A percentile compares a stretch with the other conserved stretches of the same genome.
phyloP scores from a whole-genome alignment of 1,140 invertebrate genomes.

The Myzus persicae region DNA sequence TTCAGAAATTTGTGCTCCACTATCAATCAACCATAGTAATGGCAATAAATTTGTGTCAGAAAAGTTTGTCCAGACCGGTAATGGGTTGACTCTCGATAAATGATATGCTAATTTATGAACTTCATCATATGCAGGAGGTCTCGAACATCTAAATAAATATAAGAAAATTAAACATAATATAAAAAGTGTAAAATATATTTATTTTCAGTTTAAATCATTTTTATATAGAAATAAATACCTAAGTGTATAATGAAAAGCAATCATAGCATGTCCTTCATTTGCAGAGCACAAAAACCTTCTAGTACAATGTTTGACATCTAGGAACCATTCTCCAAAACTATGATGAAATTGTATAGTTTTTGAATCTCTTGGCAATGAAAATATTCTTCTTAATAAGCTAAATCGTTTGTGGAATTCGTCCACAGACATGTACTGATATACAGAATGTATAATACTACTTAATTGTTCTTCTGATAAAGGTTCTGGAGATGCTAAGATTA shows the following conservation, averaged over 20 bases:
- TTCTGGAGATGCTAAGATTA: conserved; percentile 84
- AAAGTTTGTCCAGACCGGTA: conserved; percentile 45
- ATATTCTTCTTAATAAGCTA: conserved; percentile 79
- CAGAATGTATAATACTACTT: conserved; percentile 81
- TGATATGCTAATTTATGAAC: conserved; percentile 39
- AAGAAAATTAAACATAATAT: not conserved
- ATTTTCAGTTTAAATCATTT: not conserved
- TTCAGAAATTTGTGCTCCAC: conserved; percentile 47
- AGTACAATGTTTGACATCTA: conserved; percentile 96
- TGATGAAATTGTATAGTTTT: conserved; percentile 82
- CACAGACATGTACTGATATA: conserved; percentile 78
- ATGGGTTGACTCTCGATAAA: conserved; percentile 54
- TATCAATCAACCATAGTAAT: conserved; percentile 46
- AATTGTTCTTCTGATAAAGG: conserved; percentile 83
- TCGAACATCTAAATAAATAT: conserved; percentile 27
- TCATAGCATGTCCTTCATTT: conserved; percentile 85
- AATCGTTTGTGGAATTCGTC: conserved; percentile 87
- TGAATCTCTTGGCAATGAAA: conserved; percentile 69
- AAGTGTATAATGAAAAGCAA: conserved; percentile 84
- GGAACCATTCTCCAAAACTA: conserved; percentile 92
- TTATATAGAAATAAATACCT: conserved; percentile 61
- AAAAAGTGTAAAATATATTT: not conserved
- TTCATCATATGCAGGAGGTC: not conserved
- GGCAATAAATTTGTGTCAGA: conserved; percentile 39
- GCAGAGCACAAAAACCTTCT: conserved; percentile 90